Percentiles rank a stretch among this genome's conserved stretches.
These are phyloP conservation scores for Monoplex corrugatus DNA, from an alignment of 2,888 invertebrate species.

Conservation along the genomic window DNA sequence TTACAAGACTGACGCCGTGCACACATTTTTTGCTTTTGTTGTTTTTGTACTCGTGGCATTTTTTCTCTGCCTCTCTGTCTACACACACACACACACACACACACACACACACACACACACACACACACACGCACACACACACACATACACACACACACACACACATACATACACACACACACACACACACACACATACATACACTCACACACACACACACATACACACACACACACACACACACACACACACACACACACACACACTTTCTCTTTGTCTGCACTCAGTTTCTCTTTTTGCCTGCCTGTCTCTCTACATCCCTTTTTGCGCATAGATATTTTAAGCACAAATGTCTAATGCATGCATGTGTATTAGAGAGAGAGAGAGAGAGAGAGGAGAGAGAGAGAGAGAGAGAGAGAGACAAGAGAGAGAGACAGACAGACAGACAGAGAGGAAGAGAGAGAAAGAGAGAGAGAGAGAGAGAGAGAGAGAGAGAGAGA, in stretches of 20 bases:
- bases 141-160: not conserved
- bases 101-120: slow-evolving; percentile 19
- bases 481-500: not conserved
- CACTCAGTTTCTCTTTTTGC: not conserved
- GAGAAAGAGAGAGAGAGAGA: not conserved
- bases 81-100: not conserved
- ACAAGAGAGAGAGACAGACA: not conserved
- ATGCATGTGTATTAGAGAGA: too few relatives aligned
- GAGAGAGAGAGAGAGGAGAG: not conserved
- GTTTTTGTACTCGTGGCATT: not conserved
- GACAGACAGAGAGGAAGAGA: too few relatives aligned
- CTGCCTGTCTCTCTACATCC: not conserved
- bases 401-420: not conserved
- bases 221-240: slow-evolving; percentile 15
- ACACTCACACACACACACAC: not conserved
- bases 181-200: slow-evolving; percentile 16
- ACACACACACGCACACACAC: slow-evolving; percentile 19
- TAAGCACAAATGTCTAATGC: too few relatives aligned
- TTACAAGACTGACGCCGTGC: too few relatives aligned
- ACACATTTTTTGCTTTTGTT: too few relatives aligned
- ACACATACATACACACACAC: slow-evolving; percentile 10
- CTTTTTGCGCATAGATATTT: not conserved
- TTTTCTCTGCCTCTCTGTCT: too few relatives aligned
- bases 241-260: slow-evolving; percentile 22
- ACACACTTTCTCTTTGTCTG: not conserved